Evolutionary conservation across 2,797 vertebrate species (phyloP).

Genomic region (Hippoglossus hippoglossus): DNA sequence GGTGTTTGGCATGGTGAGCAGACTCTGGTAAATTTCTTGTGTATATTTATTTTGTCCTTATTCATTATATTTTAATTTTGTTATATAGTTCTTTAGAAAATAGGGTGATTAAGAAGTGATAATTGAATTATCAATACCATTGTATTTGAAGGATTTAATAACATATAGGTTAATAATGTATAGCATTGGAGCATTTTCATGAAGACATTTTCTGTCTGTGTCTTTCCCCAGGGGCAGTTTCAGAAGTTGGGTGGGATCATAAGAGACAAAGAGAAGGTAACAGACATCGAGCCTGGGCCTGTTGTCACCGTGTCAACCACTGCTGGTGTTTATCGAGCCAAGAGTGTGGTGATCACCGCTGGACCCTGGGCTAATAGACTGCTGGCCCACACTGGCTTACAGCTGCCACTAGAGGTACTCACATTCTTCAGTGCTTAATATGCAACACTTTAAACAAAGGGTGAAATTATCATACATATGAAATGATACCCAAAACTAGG

Average conservation of each 20-base stretch:
- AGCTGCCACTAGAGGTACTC: constrained; percentile 90
- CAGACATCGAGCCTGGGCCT: constrained; percentile 84
- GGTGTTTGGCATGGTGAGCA: no score
- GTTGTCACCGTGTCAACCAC: constrained; percentile 84
- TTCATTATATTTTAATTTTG: no score
- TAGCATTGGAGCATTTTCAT: neutral
- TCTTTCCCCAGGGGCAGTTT: constrained; percentile 82
- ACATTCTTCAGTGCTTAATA: neutral
- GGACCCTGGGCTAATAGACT: constrained; percentile 90
- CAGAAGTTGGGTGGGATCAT: constrained; percentile 83
- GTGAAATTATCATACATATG: no score
- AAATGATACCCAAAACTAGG: no score
- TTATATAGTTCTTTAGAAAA: no score
- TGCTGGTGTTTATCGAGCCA: constrained; percentile 81
- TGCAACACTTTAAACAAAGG: no score
- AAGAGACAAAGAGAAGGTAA: constrained; percentile 88
- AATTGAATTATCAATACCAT: no score
- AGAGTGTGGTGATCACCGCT: constrained; percentile 86
- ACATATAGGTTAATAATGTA: neutral
- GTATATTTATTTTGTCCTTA: no score
- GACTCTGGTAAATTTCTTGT: no score
- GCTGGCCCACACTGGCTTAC: constrained; percentile 82
- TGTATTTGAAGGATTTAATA: neutral
- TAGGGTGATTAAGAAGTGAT: no score
- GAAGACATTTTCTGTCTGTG: neutral